Evolutionary conservation across 2,888 invertebrate genomes (phyloP), one percentile per base, ranked within the genome.

Genomic region (Venustoraphidia nigricollis): DNA sequence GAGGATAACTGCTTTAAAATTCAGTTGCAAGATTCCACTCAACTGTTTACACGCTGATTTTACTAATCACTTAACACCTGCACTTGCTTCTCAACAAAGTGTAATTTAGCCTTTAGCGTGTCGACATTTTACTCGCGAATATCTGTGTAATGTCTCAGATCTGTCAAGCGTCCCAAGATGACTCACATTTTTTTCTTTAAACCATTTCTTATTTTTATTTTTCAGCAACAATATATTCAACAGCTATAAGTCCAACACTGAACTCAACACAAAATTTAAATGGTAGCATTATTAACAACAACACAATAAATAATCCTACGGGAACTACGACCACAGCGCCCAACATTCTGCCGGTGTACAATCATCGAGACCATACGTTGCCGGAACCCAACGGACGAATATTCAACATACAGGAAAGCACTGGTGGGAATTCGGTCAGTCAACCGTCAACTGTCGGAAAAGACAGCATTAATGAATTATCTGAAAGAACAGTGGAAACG

Each of bases 401-500:
- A 49, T 49, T n/a, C n/a, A 38, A 11, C 38, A 6, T 38, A 38
- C 38, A 38, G 38, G 13, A 38, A 6, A n/a, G 13, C 8, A 13
- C 13, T 6, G 46, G 47, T 43, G 52, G 49, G 3, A 50, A 45
- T 42, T 44, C 45, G 34, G 45, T 44, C 10, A 46, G 47, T 44
- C 45, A 44, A 35, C 35, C 38, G 8, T 47, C 46, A 11, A 38
- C n/a, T 8, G 17, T 40, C 35, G 45, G 47, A 8, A 51, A 50
- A 50, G 66, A 66, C 50, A 59, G 61, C 50, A 61, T 59, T 48
- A 60, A 64, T 10, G 67, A 67, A 50, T 59, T 60, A 5, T 67
- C 68, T 2, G 71, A 71, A 41, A 72, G 72, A n/a, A 76, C 77
- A 3, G 70, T 74, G 36, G 79, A 80, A 58, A 80, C 79, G 13